These are phyloP conservation scores for Anticlea derivata DNA, from an alignment of 2,888 invertebrate species.

Conservation along the genomic window DNA sequence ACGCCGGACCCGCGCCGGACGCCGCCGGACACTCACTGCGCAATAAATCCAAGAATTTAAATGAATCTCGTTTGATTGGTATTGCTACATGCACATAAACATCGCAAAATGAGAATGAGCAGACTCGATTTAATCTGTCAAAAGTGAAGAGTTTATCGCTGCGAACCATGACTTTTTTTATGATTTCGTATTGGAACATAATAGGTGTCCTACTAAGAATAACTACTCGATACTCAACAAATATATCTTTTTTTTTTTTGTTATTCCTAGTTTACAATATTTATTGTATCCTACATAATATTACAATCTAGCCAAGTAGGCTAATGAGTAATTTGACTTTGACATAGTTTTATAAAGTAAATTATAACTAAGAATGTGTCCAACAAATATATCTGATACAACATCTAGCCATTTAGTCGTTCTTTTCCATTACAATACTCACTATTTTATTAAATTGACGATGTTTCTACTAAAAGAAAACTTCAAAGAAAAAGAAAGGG, in stretches of 20 bases:
- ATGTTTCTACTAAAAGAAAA: constrained; percentile 13
- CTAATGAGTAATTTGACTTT: too few species aligned
- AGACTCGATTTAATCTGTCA: constrained; percentile 13
- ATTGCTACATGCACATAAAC: constrained; percentile 30
- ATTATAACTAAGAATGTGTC: too few species aligned
- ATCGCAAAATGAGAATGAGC: constrained; percentile 26
- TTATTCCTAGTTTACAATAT: too few species aligned
- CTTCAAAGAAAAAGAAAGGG: constrained; percentile 42
- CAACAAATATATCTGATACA: constrained; percentile 2
- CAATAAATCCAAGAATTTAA: constrained; percentile 69
- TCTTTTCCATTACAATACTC: neutral
- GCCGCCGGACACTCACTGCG: constrained; percentile 48
- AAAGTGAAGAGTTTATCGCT: constrained; percentile 8
- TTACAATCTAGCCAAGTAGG: too few species aligned
- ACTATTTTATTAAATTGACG: constrained; percentile 7
- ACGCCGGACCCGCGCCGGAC: constrained; percentile 55
- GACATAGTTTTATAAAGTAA: too few species aligned
- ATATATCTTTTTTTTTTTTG: too few species aligned
- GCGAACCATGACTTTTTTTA: neutral
- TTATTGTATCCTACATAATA: too few species aligned
- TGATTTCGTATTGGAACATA: neutral
- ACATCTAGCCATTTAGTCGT: neutral
- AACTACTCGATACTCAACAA: too few species aligned
- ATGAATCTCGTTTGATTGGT: constrained; percentile 41
- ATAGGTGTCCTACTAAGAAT: too few species aligned